Evolutionary conservation across 2,113 vertebrate genomes (phyloP).

Genomic region (Platichthys stellatus): DNA sequence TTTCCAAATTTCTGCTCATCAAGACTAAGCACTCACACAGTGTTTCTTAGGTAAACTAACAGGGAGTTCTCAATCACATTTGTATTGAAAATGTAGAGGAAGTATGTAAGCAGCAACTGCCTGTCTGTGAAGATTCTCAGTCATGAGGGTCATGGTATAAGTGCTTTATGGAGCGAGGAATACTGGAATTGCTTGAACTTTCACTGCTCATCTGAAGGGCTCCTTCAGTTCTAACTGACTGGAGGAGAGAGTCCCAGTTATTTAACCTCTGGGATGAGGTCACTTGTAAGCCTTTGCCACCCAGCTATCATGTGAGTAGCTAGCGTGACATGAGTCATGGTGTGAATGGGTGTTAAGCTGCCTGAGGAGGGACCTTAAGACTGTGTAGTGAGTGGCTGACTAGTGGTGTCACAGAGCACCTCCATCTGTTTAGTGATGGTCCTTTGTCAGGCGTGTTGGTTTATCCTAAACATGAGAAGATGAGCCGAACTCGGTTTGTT

Average conservation of each 20-base stretch:
- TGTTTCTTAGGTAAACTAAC: too few relatives aligned
- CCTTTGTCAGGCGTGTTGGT: too few relatives aligned
- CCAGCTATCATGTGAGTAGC: neutral
- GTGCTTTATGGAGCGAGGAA: neutral
- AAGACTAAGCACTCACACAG: too few relatives aligned
- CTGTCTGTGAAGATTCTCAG: neutral
- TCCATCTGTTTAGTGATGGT: neutral
- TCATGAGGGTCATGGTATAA: neutral
- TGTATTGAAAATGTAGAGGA: too few relatives aligned
- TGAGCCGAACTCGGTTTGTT: too few relatives aligned
- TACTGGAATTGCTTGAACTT: neutral
- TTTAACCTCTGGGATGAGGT: neutral
- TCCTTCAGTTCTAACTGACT: neutral
- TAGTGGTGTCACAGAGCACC: neutral
- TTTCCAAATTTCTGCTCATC: too few relatives aligned
- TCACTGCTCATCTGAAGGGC: neutral
- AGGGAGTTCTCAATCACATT: too few relatives aligned
- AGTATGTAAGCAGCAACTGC: neutral
- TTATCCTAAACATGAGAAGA: too few relatives aligned
- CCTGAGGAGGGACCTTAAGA: neutral
- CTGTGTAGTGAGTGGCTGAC: neutral
- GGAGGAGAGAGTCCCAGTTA: neutral
- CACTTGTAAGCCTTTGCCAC: neutral
- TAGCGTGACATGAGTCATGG: neutral
- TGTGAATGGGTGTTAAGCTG: neutral